Base-by-base conservation (phyloP, 2,888 invertebrate genomes). In the Metellina segmentata region DNA sequence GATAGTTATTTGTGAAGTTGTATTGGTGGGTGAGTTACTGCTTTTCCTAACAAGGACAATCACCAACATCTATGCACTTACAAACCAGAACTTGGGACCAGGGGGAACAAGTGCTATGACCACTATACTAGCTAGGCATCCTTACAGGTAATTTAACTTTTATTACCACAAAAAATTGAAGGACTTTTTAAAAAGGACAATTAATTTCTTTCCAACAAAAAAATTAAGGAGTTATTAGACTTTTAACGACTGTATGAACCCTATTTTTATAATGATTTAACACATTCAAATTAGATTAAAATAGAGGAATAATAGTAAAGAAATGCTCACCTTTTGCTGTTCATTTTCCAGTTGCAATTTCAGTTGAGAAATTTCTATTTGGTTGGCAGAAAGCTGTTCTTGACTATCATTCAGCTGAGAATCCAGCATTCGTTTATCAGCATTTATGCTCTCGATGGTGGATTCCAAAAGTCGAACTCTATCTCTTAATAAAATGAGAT, bases 331-430 rank as follows among this genome's bases (percentile, higher is more conserved):
- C 96, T 98, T 98, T 6, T 97, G 97, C 94, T 97, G 96, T 8
- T 98, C 98, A 94, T 97, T 97, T 93, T 98, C 98, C 20, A 98
- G 95, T 90, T 98, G 95, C 83, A 97, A 97, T 20, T 96, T 96
- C 93, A 98, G 95, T 79, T 97, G 96, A 94, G 96, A 96, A 81
- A 98, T 96, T 95, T 98, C 98, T 93, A 98, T 97, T 94, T 97
- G 97, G 49, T 97, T 96, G 91, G 97, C 97, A 4, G 97, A 97
- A 61, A 97, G 96, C 93, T 97, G 96, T 94, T 98, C 98, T 93
- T 96, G 96, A 70, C 89, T 83, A n/a, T 93, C 90, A 72, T 96
- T 96, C 93, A 97, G 95, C 94, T 98, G 97, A 70, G 96, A 96
- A 94, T 98, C 98, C 93, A 97, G 95, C 93, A 96, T 96, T 94